These are phyloP conservation scores for Hydrolagus affinis DNA, from an alignment of 2,113 vertebrate species.

Conservation along the genomic window DNA sequence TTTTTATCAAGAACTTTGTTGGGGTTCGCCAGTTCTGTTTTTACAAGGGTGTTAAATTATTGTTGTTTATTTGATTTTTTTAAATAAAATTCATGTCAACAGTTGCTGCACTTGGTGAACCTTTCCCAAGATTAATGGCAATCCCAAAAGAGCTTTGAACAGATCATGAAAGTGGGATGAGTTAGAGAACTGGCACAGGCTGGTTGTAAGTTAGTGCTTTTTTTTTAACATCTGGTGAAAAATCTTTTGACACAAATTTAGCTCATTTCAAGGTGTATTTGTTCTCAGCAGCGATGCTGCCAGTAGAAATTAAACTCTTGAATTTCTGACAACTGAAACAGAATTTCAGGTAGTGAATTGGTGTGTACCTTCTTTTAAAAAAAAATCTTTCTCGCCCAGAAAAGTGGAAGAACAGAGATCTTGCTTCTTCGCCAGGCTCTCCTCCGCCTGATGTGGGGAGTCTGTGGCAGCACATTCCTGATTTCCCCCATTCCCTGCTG, in stretches of 20 bases:
- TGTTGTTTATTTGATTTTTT: neutral
- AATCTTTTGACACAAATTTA: too few relatives aligned
- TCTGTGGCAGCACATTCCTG: neutral
- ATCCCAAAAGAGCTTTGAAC: conserved; percentile 39
- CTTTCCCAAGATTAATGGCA: conserved; percentile 43
- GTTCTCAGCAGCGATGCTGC: neutral
- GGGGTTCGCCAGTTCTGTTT: neutral
- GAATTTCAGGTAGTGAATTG: too few relatives aligned
- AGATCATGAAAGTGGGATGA: conserved; percentile 39
- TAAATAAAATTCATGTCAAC: neutral
- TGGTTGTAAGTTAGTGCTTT: too few relatives aligned
- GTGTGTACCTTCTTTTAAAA: neutral
- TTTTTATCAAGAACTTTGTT: conserved; percentile 42
- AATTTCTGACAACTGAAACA: neutral
- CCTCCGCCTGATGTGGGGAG: neutral
- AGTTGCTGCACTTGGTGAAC: neutral
- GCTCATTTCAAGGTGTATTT: too few relatives aligned
- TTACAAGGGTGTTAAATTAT: conserved; percentile 1
- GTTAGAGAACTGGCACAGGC: neutral
- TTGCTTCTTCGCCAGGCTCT: neutral
- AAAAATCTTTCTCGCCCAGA: neutral
- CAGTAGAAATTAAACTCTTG: neutral
- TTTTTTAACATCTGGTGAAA: neutral
- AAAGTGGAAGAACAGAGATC: neutral
- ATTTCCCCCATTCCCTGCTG: neutral